Evolutionary conservation across 2,888 invertebrate genomes (phyloP), one percentile per base, ranked within the genome.

Genomic region (Orthosia cruda): DNA sequence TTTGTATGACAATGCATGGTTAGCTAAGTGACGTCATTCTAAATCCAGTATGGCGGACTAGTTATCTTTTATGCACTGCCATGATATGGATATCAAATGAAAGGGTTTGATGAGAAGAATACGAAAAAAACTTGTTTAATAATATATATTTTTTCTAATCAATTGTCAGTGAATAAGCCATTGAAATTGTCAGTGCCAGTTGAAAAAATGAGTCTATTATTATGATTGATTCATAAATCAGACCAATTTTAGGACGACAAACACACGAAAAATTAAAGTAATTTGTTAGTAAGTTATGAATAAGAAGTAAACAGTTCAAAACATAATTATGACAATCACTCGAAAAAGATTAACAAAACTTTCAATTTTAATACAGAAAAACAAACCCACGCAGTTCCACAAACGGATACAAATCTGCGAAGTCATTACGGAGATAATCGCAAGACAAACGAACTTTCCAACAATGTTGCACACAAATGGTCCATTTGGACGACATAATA

Each of bases 401-500:
- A 55, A 58, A 71, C 47, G 52, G 61, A 71, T 74, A 59, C 64
- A 74, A 74, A 83, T 83, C 79, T 67, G 50, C 13, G 1, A 57
- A 70, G 83, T 80, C 80, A 68, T 83, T 75, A 75, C 23, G 45
- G 58, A 63, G 75, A 83, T 80, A 80, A 80, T 83, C 32, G 50
- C 67, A 59, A 50, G 52, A 77, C 77, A 70, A 82, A 72, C 32
- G n/a, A 2, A 72, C 82, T 80, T 83, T 80, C 75, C 58, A 71
- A 72, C 69, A 63, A 74, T 73, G 80, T 65, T 62, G 65, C 61
- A 74, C 57, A 67, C 45, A 71, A 86, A 74, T 76, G 32, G 67
- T 68, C 70, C 72, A 74, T 81, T 81, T 77, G 70, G 65, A 76
- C 64, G 63, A 83, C 72, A 74, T 78, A 74, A 80, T 81, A 73